Base-by-base conservation (phyloP, 2,113 vertebrate genomes). In the Myotis davidii region DNA sequence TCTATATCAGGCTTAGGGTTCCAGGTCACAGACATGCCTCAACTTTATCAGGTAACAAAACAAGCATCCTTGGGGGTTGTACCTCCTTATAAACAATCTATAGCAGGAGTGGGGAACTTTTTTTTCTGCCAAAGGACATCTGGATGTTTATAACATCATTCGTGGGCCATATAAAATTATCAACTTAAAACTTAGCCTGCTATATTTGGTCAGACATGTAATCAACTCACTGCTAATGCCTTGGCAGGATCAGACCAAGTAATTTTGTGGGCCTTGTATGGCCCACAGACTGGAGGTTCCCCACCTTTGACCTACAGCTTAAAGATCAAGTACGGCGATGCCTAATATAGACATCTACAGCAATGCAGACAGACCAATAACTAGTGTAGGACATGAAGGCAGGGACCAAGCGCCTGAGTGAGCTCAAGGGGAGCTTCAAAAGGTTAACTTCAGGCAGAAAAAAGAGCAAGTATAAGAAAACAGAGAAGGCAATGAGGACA, bases 1-100 rank as follows among this genome's bases (percentile, higher is more conserved):
- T 64, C 61, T 54, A 6, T 67, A 89, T 64, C 37, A 88, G 74
- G 54, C 10, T 76, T 84, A 67, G 52, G 34, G 39, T 37, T 93
- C 48, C 29, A 85, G 67, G 76, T 87, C 59, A 87, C 3, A 65
- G 52, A 32, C 3, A 81, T 42, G 29, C 5, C 73, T 92, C 76
- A 76, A 79, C 42, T 74, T 91, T 76, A 78, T 42, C 29, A 93
- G 56, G 17, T 84, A 84, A 85, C 6, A 64, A 86, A 94, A 79
- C 7, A 83, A 93, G 59, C 20, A 74, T n/a, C 20, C 23, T 78
- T 65, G 54, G 56, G 81, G 94, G n/a, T 83, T 37, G 69, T 37
- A 91, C 39, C 70, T 96, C 59, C 78, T 37, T 88, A 29, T 82
- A 87, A 83, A 79, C 18, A 64, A 93, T 61, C 23, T 89, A 61